A percentile compares a stretch with the other conserved stretches of the same genome.
Conservation (phyloP, 2,888 invertebrate genomes). For the Drosophila barbarae region DNA sequence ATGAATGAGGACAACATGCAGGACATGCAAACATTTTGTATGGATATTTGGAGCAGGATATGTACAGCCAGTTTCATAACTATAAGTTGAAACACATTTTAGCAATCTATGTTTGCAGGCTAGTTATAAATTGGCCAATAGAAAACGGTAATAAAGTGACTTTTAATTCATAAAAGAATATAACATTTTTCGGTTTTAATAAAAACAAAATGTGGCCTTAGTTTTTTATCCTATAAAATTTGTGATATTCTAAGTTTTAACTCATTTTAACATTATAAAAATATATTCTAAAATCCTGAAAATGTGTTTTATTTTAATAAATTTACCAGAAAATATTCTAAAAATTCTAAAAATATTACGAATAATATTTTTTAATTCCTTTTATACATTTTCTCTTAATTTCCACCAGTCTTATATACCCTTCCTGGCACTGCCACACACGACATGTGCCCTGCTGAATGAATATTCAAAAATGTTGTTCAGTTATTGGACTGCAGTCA, state of each 20-base stretch:
- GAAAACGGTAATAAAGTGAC: background rate
- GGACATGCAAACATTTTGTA: conserved; percentile 35
- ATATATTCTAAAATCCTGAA: no score
- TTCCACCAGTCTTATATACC: background rate
- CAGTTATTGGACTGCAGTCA: conserved; percentile 5
- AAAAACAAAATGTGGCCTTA: background rate
- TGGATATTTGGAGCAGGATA: conserved; percentile 11
- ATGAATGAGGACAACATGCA: conserved; percentile 30
- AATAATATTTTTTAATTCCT: background rate
- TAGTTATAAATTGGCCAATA: background rate
- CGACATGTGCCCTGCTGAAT: background rate
- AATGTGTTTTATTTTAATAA: background rate
- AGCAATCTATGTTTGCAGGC: background rate
- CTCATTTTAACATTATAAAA: no score
- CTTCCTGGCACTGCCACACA: background rate
- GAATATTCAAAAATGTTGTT: conserved; percentile 17
- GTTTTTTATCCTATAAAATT: fast-evolving
- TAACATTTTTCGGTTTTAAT: background rate
- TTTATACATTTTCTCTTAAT: no score
- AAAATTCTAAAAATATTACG: fast-evolving
- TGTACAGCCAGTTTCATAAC: conserved; percentile 4
- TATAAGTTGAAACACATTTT: background rate
- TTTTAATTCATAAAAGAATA: background rate
- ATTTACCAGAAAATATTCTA: no score
- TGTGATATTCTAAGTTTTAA: background rate